Percentiles rank a stretch among this genome's conserved stretches.
phyloP scores from a whole-genome alignment of 2,113 vertebrate species.

The Nerophis ophidion region DNA sequence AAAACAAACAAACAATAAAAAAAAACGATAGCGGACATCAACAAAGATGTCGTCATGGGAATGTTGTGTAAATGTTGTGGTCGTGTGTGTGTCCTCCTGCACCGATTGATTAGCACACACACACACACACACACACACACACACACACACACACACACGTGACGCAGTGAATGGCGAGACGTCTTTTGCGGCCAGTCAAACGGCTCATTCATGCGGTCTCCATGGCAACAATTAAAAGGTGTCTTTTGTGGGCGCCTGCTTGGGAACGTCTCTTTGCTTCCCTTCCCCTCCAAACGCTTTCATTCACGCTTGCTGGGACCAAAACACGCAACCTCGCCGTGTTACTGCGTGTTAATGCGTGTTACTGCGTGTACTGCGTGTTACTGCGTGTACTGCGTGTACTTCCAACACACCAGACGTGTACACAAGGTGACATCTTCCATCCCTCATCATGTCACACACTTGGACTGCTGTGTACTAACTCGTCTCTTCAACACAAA shows the following conservation, averaged over 20 bases:
- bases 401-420: not conserved
- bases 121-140: constrained; percentile 26
- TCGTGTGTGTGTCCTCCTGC: not conserved
- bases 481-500: not conserved
- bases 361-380: too few species aligned
- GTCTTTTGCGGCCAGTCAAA: constrained; percentile 93
- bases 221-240: constrained; percentile 95
- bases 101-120: constrained; percentile 2
- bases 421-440: not conserved
- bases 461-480: not conserved
- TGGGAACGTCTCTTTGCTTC: constrained; percentile 53
- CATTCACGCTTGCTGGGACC: constrained; percentile 61
- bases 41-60: not conserved
- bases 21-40: too few species aligned
- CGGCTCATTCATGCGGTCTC: constrained; percentile 95
- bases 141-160: constrained; percentile 21
- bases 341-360: too few species aligned
- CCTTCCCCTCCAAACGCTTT: constrained; percentile 58
- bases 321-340: not conserved
- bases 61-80: not conserved
- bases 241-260: constrained; percentile 87
- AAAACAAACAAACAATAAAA: not conserved
- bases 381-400: too few species aligned
- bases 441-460: not conserved
- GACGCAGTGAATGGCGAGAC: constrained; percentile 76